phyloP scores from a whole-genome alignment of 2,797 vertebrate species.

The Sorex maritimensis region DNA sequence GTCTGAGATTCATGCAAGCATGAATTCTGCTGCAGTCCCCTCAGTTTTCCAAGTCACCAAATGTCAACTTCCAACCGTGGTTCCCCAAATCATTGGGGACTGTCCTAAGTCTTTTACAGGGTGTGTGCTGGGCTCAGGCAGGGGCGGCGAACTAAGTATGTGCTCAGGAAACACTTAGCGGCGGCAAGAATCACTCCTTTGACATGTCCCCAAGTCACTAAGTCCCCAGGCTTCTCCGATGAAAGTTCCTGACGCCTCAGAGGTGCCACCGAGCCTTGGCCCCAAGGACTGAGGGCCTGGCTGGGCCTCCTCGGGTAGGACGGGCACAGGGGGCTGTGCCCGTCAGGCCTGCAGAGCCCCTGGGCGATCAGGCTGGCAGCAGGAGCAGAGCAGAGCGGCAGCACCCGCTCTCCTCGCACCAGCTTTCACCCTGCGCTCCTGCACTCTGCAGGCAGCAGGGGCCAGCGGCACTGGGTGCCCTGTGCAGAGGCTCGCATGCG shows the following conservation, averaged over 20 bases:
- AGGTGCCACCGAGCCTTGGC: too few species aligned
- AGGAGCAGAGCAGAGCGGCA: neutral
- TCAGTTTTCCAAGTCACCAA: too few species aligned
- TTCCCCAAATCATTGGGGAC: too few species aligned
- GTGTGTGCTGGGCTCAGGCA: too few species aligned
- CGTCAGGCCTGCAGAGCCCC: neutral
- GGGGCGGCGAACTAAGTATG: neutral
- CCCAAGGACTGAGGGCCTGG: neutral
- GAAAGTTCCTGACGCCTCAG: neutral
- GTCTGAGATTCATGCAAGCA: too few species aligned
- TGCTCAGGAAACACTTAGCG: neutral
- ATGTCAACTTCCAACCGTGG: too few species aligned
- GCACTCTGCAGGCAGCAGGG: neutral
- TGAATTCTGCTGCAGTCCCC: too few species aligned
- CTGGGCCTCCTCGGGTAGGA: neutral
- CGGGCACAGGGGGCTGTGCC: neutral
- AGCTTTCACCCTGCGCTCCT: neutral
- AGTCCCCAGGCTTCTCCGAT: neutral
- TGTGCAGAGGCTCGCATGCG: fast-evolving
- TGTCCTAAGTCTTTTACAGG: too few species aligned
- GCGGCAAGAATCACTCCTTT: slow-evolving; percentile 12
- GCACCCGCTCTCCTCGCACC: neutral
- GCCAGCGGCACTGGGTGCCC: neutral
- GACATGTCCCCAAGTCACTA: neutral
- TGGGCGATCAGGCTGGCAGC: too few species aligned